phyloP scores from a whole-genome alignment of 2,113 vertebrate genomes.

The Meleagris gallopavo region DNA sequence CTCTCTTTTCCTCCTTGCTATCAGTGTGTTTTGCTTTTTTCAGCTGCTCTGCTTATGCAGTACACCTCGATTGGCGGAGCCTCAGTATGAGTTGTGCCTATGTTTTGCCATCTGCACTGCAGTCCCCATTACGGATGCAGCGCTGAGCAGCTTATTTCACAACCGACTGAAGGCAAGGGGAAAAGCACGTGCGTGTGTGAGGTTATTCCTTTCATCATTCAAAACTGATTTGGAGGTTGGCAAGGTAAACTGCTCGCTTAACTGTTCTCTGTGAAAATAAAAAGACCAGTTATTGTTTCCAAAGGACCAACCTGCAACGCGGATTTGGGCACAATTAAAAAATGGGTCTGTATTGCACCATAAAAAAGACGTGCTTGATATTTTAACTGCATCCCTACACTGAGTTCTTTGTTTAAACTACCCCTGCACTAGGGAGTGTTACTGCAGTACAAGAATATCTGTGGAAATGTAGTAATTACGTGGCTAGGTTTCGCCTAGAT shows the following conservation, averaged over 20 bases:
- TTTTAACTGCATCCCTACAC: background rate
- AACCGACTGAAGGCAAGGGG: conserved; percentile 50
- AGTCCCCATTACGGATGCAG: conserved; percentile 72
- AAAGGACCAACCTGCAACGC: background rate
- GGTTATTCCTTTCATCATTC: background rate
- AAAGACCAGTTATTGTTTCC: background rate
- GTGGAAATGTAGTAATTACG: conserved; percentile 50
- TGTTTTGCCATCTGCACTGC: conserved; percentile 68
- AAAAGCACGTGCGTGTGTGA: background rate
- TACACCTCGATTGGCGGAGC: background rate
- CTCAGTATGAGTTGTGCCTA: conserved; percentile 11
- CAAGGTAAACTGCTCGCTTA: background rate
- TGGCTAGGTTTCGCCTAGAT: conserved; percentile 28
- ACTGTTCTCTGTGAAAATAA: background rate
- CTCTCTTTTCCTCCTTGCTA: background rate
- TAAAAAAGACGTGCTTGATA: background rate
- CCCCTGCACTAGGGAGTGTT: background rate
- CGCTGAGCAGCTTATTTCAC: conserved; percentile 65
- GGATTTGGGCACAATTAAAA: background rate
- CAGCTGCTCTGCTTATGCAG: background rate
- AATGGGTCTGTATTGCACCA: background rate
- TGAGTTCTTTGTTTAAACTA: conserved; percentile 3
- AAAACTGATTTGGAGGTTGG: background rate
- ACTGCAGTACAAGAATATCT: conserved; percentile 28
- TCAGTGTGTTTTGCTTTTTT: background rate